Evolutionary conservation across 2,113 vertebrate species (phyloP), one percentile per base, ranked within the genome.

Genomic region (Leucopsar rothschildi): DNA sequence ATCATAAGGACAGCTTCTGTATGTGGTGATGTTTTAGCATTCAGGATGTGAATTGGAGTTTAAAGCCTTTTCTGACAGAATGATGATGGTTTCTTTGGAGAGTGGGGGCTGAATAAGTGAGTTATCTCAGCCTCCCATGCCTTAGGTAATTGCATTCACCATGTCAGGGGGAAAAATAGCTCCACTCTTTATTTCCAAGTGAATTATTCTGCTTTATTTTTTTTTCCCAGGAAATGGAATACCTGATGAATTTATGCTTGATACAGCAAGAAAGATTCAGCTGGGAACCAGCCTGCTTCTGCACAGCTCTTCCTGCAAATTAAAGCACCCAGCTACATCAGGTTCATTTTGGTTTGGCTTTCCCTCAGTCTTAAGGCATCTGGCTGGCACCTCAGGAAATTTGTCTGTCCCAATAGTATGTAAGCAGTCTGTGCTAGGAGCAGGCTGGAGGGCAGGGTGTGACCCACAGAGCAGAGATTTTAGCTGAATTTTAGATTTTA

Each of bases 21-120:
- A 49, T 18, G 47, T 68, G 82, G 35, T 1, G 21, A 64, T 64
- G 55, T 52, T 92, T 85, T 40, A 72, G 59, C n/a, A 75, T 94
- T 90, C 93, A 71, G 90, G 71, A 68, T 29, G 47, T 78, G 76
- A 93, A 86, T 37, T 70, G 85, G 5, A 33, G 87, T 83, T 88
- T 92, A 92, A 95, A 95, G 80, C 60, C 52, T 75, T 93, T 87
- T 84, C 80, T 94, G 90, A 92, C 90, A 90, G 82, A 93, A 88
- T 86, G 83, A 83, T 82, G 82, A 86, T 71, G 56, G 52, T 90
- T 95, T 92, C 90, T 95, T 90, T 68, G 61, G 72, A 75, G 72
- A 78, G 24, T 49, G 39, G 76, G 68, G 33, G 60, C 56, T 90
- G 71, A 90, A 69, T 53, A 70, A 93, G 37, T 78, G 76, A 94